phyloP scores from a whole-genome alignment of 2,113 vertebrate genomes.

The Crotalus helleri region DNA sequence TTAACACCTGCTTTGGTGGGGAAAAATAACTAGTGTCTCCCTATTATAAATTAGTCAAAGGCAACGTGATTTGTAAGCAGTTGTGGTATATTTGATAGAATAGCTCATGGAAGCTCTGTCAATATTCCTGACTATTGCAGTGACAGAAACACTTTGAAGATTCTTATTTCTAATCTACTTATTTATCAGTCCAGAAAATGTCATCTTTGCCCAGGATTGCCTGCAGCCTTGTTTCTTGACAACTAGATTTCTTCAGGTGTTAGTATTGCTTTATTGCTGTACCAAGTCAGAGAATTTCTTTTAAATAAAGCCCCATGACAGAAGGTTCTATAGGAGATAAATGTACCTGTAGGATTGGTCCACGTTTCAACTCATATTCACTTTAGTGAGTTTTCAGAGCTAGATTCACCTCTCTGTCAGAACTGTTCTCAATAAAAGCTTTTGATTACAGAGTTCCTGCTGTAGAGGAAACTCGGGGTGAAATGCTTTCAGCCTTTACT shows the following conservation, averaged over 20 bases:
- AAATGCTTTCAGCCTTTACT: neutral
- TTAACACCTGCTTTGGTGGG: neutral
- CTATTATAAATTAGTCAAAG: constrained; percentile 40
- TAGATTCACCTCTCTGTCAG: neutral
- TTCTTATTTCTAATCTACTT: constrained; percentile 53
- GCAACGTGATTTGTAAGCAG: constrained; percentile 37
- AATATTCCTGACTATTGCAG: constrained; percentile 44
- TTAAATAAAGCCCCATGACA: neutral
- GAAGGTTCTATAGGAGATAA: neutral
- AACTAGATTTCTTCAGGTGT: neutral
- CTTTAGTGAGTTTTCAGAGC: neutral
- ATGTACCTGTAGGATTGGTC: neutral
- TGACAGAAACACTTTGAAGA: constrained; percentile 45
- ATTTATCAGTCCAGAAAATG: constrained; percentile 40
- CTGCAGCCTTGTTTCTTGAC: neutral
- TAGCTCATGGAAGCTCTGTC: constrained; percentile 34
- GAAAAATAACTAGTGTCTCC: neutral
- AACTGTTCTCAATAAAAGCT: neutral
- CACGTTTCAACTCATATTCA: neutral
- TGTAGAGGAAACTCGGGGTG: neutral
- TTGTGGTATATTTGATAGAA: constrained; percentile 24
- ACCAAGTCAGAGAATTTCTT: neutral
- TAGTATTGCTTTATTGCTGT: neutral
- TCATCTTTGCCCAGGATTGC: neutral
- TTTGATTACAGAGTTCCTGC: neutral